Evolutionary conservation across 2,888 invertebrate species (phyloP).

Genomic region (Netelia melanura): DNA sequence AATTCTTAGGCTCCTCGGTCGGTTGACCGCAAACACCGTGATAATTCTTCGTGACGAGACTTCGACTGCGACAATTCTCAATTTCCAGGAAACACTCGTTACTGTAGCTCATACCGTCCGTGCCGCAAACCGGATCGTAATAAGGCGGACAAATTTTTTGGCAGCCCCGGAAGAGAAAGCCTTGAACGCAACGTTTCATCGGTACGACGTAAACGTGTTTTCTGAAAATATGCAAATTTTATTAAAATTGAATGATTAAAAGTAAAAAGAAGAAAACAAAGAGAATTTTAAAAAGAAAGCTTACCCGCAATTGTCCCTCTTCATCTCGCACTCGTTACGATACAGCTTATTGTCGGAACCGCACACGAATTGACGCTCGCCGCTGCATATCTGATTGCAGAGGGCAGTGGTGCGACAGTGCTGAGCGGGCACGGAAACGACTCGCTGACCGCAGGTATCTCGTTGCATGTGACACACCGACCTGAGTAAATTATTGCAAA

Average conservation of each 20-base stretch:
- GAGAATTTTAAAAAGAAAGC: constrained; percentile 73
- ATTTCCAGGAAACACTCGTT: constrained; percentile 96
- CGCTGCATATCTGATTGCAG: constrained; percentile 91
- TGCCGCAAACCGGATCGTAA: constrained; percentile 97
- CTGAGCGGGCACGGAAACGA: constrained; percentile 92
- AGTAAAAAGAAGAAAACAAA: constrained; percentile 2
- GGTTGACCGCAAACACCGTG: constrained; percentile 95
- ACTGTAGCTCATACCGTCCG: constrained; percentile 96
- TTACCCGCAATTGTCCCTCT: constrained; percentile 95
- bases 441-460: constrained; percentile 94
- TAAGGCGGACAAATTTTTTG: constrained; percentile 94
- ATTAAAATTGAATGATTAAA: neutral
- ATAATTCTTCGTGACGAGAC: constrained; percentile 91
- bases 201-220: constrained; percentile 97
- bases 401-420: constrained; percentile 95
- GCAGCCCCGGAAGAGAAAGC: constrained; percentile 94
- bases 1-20: constrained; percentile 94
- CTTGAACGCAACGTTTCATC: constrained; percentile 93
- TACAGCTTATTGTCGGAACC: constrained; percentile 96
- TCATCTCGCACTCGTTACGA: constrained; percentile 96
- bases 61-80: constrained; percentile 95
- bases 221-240: constrained; percentile 84
- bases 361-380: constrained; percentile 93
- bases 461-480: constrained; percentile 94
- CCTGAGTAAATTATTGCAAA: constrained; percentile 83